A percentile compares a stretch with the other conserved stretches of the same genome.
Conservation (phyloP, 23 tunicate species). For the Diplosoma virens region DNA sequence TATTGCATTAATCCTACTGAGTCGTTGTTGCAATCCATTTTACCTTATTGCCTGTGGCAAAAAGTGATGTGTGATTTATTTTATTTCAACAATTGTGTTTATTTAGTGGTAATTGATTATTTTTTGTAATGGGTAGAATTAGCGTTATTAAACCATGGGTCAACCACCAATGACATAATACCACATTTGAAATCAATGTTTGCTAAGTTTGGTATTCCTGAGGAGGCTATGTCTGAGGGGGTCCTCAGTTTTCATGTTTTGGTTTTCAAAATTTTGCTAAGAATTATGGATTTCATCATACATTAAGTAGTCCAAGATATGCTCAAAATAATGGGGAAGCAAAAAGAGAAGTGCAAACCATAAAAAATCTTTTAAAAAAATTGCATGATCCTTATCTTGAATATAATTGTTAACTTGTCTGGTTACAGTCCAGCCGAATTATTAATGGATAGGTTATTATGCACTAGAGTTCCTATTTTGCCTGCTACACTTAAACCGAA, state of each 20-base stretch:
- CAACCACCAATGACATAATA: background rate
- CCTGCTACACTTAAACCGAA: no score
- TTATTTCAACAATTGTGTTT: background rate
- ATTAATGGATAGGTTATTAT: constrained; percentile 5
- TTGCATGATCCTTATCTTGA: background rate
- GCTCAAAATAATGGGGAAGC: constrained; percentile 38
- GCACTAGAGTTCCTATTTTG: no score
- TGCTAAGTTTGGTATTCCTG: no score
- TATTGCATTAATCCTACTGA: background rate
- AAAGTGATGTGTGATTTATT: constrained; percentile 5
- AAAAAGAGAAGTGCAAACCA: constrained; percentile 28
- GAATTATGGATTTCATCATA: no score
- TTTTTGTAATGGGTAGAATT: no score
- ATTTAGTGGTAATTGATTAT: no score
- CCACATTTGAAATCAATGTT: constrained; percentile 21
- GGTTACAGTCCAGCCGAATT: constrained; percentile 27
- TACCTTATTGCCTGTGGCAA: no score
- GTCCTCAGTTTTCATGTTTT: constrained; percentile 7
- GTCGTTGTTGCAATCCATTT: background rate
- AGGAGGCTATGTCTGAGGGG: constrained; percentile 2
- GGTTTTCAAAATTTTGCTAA: background rate
- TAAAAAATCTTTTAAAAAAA: constrained; percentile 20
- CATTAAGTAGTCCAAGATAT: no score
- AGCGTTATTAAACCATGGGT: no score
- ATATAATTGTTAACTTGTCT: background rate